Conservation (phyloP, 1,140 invertebrate genomes). For the Bombus soroeensis region DNA sequence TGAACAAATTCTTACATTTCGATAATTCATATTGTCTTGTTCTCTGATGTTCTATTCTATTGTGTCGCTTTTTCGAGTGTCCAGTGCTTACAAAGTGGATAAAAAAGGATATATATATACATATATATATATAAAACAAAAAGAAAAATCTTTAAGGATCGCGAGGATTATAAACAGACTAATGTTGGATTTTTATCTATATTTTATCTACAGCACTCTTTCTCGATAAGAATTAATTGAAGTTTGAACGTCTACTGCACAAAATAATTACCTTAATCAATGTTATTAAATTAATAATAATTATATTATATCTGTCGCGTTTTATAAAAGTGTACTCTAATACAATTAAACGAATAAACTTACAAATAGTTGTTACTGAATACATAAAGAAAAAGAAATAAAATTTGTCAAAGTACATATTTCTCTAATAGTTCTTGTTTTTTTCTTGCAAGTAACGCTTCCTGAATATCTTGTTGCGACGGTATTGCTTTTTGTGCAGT, state of each 20-base stretch:
- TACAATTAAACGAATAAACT: slow-evolving; percentile 78
- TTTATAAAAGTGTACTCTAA: slow-evolving; percentile 83
- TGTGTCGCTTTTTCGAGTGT: slow-evolving; percentile 28
- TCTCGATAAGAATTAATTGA: slow-evolving; percentile 76
- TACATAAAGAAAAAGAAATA: slow-evolving; percentile 42
- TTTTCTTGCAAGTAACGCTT: slow-evolving; percentile 92
- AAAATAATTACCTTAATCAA: slow-evolving; percentile 81
- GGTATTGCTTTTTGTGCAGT: slow-evolving; percentile 94
- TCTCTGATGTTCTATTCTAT: slow-evolving; percentile 39
- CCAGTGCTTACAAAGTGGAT: slow-evolving; percentile 28
- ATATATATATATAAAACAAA: background rate
- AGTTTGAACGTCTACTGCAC: slow-evolving; percentile 82
- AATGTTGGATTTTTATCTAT: slow-evolving; percentile 72
- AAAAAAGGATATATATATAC: background rate
- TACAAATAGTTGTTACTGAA: slow-evolving; percentile 77
- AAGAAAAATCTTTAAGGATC: slow-evolving; percentile 29
- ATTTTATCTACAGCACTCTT: slow-evolving; percentile 80
- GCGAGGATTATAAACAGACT: slow-evolving; percentile 73
- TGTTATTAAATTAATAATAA: slow-evolving; percentile 80
- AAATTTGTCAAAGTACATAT: slow-evolving; percentile 82
- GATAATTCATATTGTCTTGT: slow-evolving; percentile 16
- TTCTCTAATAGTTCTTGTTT: slow-evolving; percentile 94
- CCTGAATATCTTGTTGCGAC: slow-evolving; percentile 94
- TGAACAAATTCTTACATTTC: background rate
- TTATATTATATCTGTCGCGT: slow-evolving; percentile 80